Conservation (phyloP, 2,888 invertebrate species). For the Drosophila recens region DNA sequence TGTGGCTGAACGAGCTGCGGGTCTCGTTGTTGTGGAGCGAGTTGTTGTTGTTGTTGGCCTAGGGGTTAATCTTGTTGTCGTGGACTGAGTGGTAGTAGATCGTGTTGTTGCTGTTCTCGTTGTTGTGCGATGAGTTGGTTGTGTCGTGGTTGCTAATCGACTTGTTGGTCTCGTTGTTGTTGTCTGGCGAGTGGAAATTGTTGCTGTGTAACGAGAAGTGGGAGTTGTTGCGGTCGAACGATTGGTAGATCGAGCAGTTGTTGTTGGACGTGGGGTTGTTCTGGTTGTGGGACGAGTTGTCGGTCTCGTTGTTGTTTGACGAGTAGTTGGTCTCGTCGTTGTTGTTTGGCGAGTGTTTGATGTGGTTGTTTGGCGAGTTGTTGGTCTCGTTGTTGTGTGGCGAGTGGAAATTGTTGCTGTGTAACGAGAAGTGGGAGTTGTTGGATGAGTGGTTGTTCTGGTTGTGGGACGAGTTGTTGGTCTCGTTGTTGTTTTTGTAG, state of each 20-base stretch:
- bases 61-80: conserved; percentile 28
- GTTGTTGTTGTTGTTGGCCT: conserved; percentile 18
- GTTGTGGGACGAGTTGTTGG: conserved; percentile 6
- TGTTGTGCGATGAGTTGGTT: conserved; percentile 3
- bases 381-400: conserved; percentile 1
- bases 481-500: conserved; percentile 10
- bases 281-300: conserved; percentile 4
- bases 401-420: conserved; percentile 5
- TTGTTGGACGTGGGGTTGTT: conserved; percentile 7
- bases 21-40: conserved; percentile 14
- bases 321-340: neutral
- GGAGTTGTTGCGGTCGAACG: conserved; percentile 2
- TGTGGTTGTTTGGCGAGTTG: neutral
- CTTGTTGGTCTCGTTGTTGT: conserved; percentile 12
- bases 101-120: conserved; percentile 1
- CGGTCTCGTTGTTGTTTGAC: conserved; percentile 3
- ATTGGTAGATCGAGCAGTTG: conserved; percentile 16
- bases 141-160: conserved; percentile 3
- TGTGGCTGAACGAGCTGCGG: conserved; percentile 15
- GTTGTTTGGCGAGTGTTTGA: conserved; percentile 4
- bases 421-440: conserved; percentile 3
- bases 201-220: conserved; percentile 6
- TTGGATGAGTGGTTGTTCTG: neutral
- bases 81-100: conserved; percentile 12
- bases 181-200: neutral